Percentiles rank a stretch among this genome's conserved stretches.
These are phyloP conservation scores for Drosophila quasianomalipes DNA, from an alignment of 2,888 invertebrate species.

Conservation along the genomic window DNA sequence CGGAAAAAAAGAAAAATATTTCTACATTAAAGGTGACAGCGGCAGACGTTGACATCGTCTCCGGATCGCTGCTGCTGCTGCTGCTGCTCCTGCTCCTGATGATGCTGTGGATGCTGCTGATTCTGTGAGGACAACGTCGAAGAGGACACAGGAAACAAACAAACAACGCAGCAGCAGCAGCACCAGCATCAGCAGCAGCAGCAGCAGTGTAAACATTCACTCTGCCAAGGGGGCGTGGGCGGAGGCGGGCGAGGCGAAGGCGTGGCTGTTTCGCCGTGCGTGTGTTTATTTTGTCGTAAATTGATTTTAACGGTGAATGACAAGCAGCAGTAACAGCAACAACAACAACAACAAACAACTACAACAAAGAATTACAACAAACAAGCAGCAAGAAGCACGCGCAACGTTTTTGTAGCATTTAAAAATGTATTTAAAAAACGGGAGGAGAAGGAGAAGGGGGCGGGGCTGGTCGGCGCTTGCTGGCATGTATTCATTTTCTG, in stretches of 20 bases:
- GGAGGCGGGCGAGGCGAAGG: conserved; percentile 9
- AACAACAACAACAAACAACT: conserved; percentile 21
- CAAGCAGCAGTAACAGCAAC: conserved; percentile 61
- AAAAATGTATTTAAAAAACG: conserved; percentile 72
- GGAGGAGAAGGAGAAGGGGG: conserved; percentile 6
- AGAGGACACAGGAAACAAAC: conserved; percentile 68
- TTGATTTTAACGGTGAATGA: conserved; percentile 80
- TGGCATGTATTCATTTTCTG: conserved; percentile 67
- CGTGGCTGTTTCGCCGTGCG: conserved; percentile 50
- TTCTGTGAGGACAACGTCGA: conserved; percentile 13
- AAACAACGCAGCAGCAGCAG: conserved; percentile 50
- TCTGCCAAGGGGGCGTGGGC: conserved; percentile 1
- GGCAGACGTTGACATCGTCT: conserved; percentile 64
- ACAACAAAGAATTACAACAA: conserved; percentile 19
- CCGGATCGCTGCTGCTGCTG: conserved; percentile 8
- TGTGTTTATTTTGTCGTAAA: conserved; percentile 80
- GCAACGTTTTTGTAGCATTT: conserved; percentile 61
- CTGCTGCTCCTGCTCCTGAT: not conserved
- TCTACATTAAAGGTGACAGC: conserved; percentile 77
- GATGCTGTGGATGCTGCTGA: not conserved
- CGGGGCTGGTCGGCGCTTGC: not conserved
- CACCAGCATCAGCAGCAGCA: not conserved
- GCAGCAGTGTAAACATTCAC: conserved; percentile 67
- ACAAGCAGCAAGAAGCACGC: conserved; percentile 50
- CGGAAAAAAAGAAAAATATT: conserved; percentile 54